Base-by-base conservation (phyloP, 2,113 vertebrate species). In the Tauraco erythrolophus region DNA sequence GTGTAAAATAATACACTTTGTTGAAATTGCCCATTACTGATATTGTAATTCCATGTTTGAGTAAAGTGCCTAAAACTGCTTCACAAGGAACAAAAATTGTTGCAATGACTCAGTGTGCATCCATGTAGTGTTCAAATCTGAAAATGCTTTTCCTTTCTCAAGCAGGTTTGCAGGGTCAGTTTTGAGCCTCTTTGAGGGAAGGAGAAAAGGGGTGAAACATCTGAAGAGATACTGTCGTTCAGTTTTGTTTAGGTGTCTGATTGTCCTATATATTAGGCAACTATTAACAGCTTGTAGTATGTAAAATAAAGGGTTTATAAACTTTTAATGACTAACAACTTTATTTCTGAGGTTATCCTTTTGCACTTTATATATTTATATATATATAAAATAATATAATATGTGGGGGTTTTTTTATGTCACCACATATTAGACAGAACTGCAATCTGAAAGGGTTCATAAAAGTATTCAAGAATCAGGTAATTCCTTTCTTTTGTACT, bases 91-190 rank as follows among this genome's bases (percentile, higher is more conserved):
- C 19, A 30, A 17, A 28, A 37, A 14, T 4, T 66, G 9, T 13
- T 53, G 30, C 37, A 48, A 13, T 16, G 46, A 3, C 33, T 48
- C 27, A 4, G 0, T 1, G 9, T 48, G 12, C 9, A 1, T n/a
- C 22, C 10, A 1, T 33, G 18, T 2, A 37, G 18, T 23, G 30
- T 61, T 74, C 45, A 43, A 1, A 46, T 27, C 39, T 33, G 12
- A 71, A 71, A 37, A 17, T 21, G 31, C n/a, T 82, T 70, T n/a
- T 72, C 27, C 27, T 57, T 81, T 57, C 23, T 39, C 5, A 51
- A 43, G 33, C 17, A 45, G 37, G 22, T 53, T 76, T 56, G 60
- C 25, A 68, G 57, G 24, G n/a, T 76, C 50, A 35, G 10, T 15
- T 81, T 58, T 56, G 64, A 78, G 37, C 21, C 35, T 66, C 17